Base-by-base conservation (phyloP, 1,140 invertebrate species). In the Belonocnema kinseyi region DNA sequence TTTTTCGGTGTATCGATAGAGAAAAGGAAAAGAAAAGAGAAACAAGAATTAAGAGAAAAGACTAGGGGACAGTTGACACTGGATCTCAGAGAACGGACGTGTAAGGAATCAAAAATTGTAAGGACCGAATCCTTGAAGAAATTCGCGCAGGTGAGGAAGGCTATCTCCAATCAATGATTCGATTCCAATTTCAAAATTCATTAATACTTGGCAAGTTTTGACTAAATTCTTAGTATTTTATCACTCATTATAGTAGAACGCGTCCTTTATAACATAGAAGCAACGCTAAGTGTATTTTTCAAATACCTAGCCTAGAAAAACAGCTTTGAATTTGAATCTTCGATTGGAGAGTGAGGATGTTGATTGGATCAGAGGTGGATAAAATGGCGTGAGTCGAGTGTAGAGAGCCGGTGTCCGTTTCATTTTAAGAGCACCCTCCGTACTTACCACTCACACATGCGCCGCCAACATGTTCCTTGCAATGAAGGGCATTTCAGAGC, bases 371-470 rank as follows among this genome's bases (percentile, higher is more conserved):
- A 4, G 17, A 19, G n/a, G 78, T 78, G 77, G 76, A 84, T 80
- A 80, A 83, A 87, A 83, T 80, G 84, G 81, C 85, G 80, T 84
- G 85, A 88, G 86, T 88, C 78, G 84, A 88, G 84, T 87, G 80
- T 85, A 81, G 77, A 88, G 86, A 88, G 79, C 78, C 58, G 80
- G 80, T 83, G 72, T 84, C 79, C 74, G 70, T 81, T 79, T 75
- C 50, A 77, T 74, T 73, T 72, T 77, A 78, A 82, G 78, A 88
- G 80, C 86, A 85, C 88, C 82, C 86, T 87, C 83, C 78, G 90
- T 91, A 91, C 90, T 91, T 91, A 91, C 90, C 90, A 90, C 89
- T 90, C 86, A 88, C 85, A 88, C 86, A 90, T 89, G 85, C 85
- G 87, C 87, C 79, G 86, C 81, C 87, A 87, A 88, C 84, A 88